Evolutionary conservation across 2,797 vertebrate species (phyloP).

Genomic region (Chelonia mydas): DNA sequence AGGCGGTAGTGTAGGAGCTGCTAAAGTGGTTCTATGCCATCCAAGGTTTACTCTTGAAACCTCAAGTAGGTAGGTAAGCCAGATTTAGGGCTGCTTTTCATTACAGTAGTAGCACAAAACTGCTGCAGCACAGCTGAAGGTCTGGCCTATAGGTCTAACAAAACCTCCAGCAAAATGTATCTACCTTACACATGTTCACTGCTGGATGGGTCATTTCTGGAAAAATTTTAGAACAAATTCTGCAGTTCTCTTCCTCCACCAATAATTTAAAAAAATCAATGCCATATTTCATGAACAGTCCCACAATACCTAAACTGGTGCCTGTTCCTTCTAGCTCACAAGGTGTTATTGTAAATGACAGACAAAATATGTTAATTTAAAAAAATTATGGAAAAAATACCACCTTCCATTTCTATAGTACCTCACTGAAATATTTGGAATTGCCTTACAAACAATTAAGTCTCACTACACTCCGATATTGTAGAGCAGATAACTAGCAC

Average conservation of each 20-base stretch:
- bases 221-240: neutral
- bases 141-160: too few relatives aligned
- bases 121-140: too few relatives aligned
- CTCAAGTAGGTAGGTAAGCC: too few relatives aligned
- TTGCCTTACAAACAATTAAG: neutral
- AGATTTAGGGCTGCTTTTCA: too few relatives aligned
- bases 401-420: neutral
- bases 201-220: neutral
- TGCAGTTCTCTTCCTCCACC: accelerated
- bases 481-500: neutral
- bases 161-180: too few relatives aligned
- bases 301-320: neutral
- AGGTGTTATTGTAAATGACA: neutral
- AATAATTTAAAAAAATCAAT: neutral
- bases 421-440: neutral
- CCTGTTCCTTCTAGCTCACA: neutral
- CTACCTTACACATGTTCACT: neutral
- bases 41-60: too few relatives aligned
- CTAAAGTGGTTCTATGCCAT: too few relatives aligned
- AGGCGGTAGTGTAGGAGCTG: too few relatives aligned
- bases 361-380: neutral
- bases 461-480: neutral
- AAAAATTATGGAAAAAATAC: neutral
- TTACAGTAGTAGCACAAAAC: too few relatives aligned
- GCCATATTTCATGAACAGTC: neutral